phyloP scores from a whole-genome alignment of 2,797 vertebrate species.

The Pempheris klunzingeri region DNA sequence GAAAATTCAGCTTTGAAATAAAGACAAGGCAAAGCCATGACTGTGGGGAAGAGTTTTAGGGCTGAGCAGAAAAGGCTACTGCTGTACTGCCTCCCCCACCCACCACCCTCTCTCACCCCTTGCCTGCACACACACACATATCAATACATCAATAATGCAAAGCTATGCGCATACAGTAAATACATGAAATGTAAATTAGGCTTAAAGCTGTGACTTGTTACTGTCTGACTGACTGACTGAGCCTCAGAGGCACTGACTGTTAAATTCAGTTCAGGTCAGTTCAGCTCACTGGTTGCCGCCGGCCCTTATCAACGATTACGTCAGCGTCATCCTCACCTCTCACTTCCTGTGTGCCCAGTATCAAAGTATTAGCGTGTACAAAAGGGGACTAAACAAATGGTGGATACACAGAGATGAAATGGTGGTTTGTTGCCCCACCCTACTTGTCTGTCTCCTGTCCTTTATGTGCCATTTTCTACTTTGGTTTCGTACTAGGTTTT shows the following conservation, averaged over 20 bases:
- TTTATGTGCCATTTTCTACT: neutral
- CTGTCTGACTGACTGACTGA: constrained; percentile 58
- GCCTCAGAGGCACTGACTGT: constrained; percentile 17
- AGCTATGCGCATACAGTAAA: constrained; percentile 59
- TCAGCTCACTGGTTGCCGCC: constrained; percentile 39
- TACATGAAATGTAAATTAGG: constrained; percentile 49
- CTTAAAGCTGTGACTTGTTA: constrained; percentile 43
- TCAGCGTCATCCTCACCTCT: neutral
- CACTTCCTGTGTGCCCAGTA: neutral
- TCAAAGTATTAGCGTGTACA: neutral
- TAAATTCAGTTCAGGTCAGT: constrained; percentile 46
- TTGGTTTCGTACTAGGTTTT: neutral
- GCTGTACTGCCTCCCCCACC: constrained; percentile 43
- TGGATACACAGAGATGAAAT: neutral
- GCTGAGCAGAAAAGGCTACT: constrained; percentile 25
- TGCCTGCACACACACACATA: constrained; percentile 72
- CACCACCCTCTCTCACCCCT: constrained; percentile 75
- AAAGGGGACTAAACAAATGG: neutral
- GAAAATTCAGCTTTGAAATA: constrained; percentile 2
- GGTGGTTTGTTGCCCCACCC: neutral
- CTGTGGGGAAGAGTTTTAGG: constrained; percentile 35
- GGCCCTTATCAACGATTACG: constrained; percentile 34
- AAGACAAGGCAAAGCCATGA: constrained; percentile 39
- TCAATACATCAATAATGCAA: constrained; percentile 51
- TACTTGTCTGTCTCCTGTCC: neutral